Evolutionary conservation across 2,113 vertebrate species (phyloP), one percentile per base, ranked within the genome.

Genomic region (Mixornis gularis): DNA sequence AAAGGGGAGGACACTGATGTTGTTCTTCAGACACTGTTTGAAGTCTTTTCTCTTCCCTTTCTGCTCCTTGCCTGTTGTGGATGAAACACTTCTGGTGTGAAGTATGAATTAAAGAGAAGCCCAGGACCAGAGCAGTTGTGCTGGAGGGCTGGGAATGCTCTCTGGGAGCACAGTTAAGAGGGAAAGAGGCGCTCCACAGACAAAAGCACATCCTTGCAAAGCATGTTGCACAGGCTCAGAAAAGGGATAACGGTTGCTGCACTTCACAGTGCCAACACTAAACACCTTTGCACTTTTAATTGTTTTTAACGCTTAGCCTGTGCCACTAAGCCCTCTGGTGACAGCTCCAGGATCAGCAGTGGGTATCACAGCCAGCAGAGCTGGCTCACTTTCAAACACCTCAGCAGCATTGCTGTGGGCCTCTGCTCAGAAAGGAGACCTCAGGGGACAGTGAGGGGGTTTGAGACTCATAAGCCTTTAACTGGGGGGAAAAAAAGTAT

Each of bases 271-370:
- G 76, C 51, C 90, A 89, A 32, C 26, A 59, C 46, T 32, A 38
- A 89, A 70, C 71, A 92, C 87, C 91, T 96, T 78, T 89, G 89
- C 79, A 78, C 94, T 96, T 96, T 55, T 91, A 94, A 92, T 90
- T 94, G 87, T 38, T 95, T 84, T 82, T 44, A 89, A 66, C 1
- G 30, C 64, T 85, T 49, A 56, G 79, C 17, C 68, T 79, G 64
- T 92, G 64, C 68, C 79, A 80, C 89, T 83, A 92, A 96, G 95
- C 94, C 95, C 95, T 91, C 96, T 96, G 95, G 91, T 95, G 95
- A 93, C 95, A 94, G 82, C 91, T 92, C 56, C 3, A 2, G 95
- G 96, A 96, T 76, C 89, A 89, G 85, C 96, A 96, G 79, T 2
- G 63, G 19, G 46, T 26, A 51, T 29, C 17, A 11, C 48, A 77